A percentile compares a stretch with the other conserved stretches of the same genome.
These are phyloP conservation scores for Pantala flavescens DNA, from an alignment of 1,140 invertebrate genomes.

Conservation along the genomic window DNA sequence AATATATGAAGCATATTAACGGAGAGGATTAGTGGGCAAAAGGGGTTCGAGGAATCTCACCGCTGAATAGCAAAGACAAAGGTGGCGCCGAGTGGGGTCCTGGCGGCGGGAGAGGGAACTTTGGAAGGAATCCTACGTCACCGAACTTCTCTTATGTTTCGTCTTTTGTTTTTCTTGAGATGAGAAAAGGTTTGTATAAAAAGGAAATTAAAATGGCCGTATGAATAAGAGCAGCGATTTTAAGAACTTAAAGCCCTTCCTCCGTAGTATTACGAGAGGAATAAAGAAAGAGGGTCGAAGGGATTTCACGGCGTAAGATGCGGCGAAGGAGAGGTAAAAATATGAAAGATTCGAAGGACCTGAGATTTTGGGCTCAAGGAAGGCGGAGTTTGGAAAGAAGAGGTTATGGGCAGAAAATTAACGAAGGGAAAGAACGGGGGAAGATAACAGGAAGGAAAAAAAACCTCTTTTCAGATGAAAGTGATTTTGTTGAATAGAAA, in stretches of 20 bases:
- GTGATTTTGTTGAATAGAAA: too few species aligned
- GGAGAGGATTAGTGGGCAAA: too few species aligned
- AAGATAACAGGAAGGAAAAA: too few species aligned
- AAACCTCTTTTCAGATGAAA: too few species aligned
- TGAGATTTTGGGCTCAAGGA: too few species aligned
- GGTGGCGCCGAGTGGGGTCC: not conserved
- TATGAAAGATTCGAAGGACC: too few species aligned
- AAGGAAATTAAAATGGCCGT: constrained; percentile 2
- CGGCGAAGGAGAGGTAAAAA: too few species aligned
- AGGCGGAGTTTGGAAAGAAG: too few species aligned
- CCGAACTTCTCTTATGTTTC: not conserved
- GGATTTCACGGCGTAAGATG: not conserved
- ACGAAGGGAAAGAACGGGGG: too few species aligned
- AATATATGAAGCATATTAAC: too few species aligned
- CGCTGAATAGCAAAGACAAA: not conserved
- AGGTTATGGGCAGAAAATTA: too few species aligned
- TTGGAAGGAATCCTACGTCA: not conserved
- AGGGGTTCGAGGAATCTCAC: not conserved
- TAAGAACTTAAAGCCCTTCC: constrained; percentile 15
- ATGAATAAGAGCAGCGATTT: constrained; percentile 9
- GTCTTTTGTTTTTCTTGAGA: not conserved
- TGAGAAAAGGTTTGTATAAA: not conserved
- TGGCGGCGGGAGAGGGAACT: not conserved
- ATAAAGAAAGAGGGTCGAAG: not conserved
- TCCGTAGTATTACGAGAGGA: not conserved